Conservation (phyloP, 2,797 vertebrate species). For the Tangara arthus region DNA sequence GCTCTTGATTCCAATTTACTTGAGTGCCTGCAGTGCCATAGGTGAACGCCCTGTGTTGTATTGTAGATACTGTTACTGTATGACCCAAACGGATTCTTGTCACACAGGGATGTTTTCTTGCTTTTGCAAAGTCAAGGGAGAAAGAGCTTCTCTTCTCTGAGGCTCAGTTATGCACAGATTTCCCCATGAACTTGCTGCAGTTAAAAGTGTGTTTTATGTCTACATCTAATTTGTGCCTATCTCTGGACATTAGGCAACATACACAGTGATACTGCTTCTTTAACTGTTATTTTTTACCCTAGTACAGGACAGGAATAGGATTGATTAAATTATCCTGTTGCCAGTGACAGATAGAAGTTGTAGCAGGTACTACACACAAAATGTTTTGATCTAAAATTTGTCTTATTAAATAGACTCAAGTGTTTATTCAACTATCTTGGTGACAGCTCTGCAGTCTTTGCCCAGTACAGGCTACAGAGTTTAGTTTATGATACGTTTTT, state of each 20-base stretch:
- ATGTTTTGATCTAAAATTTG: not conserved
- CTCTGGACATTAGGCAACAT: not conserved
- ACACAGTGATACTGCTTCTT: not conserved
- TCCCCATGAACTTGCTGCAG: not conserved
- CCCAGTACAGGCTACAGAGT: not conserved
- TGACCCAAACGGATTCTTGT: not conserved
- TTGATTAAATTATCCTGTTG: not conserved
- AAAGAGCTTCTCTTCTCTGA: not conserved
- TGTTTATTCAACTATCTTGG: not conserved
- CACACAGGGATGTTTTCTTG: not conserved
- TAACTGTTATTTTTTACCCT: not conserved
- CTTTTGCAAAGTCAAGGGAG: not conserved
- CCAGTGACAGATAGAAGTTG: not conserved
- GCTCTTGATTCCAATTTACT: not conserved
- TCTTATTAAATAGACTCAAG: not conserved
- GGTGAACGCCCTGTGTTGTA: not conserved
- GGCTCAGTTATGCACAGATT: not conserved
- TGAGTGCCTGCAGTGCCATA: not conserved
- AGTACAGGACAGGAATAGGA: not conserved
- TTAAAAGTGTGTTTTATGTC: not conserved
- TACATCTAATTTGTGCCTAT: not conserved
- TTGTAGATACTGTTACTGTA: not conserved
- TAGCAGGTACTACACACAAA: not conserved
- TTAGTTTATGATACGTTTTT: not conserved
- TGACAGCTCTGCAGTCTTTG: not conserved